Base-by-base conservation (phyloP, 2,888 invertebrate species). In the Melanchra persicariae region DNA sequence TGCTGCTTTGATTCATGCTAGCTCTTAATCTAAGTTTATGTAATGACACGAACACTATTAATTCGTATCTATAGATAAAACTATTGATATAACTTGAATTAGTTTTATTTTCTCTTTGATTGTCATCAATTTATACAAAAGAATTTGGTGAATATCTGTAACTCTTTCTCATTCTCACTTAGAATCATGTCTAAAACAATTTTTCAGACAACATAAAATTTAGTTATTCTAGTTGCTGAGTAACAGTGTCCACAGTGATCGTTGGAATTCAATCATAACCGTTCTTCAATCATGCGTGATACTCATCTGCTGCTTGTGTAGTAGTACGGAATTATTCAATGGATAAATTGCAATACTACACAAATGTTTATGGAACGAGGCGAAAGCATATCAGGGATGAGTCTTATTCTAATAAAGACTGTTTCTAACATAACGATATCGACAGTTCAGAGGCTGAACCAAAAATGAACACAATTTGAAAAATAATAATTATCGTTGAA, bases 1-100 rank as follows among this genome's bases (percentile, higher is more conserved):
- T 88, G 84, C 87, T 89, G 86, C 87, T 90, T 87, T 84, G 88
- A 89, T 89, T 90, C 85, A 87, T 87, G 85, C 84, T 79, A 77
- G 84, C 75, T 70, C 76, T 84, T 85, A 80, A 87, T 88, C 86
- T 83, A 85, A 81, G 81, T 87, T 89, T 88, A 86, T 85, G 82
- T 86, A 85, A 86, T 80, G 54, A 73, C 75, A 62, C 67, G 52
- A 77, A 70, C 43, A 55, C 52, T 62, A 40, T 70, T n/a, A n/a
- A n/a, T 74, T 68, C 30, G 59, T 68, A 45, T 49, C 45, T 73
- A 54, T 26, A 30, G 49, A 52, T 77, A 70, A 54, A 49, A 43
- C 2, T 60, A 61, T 62, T 70, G 61, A 30, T 69, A 52, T 7
- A 1, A 40, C 8, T 51, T 67, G 17, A 45, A 51, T 51, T 34